Evolutionary conservation across 35 echinoderm and acorn worm species (phyloP), one percentile per base, ranked within the genome.

Genomic region (Apostichopus japonicus): DNA sequence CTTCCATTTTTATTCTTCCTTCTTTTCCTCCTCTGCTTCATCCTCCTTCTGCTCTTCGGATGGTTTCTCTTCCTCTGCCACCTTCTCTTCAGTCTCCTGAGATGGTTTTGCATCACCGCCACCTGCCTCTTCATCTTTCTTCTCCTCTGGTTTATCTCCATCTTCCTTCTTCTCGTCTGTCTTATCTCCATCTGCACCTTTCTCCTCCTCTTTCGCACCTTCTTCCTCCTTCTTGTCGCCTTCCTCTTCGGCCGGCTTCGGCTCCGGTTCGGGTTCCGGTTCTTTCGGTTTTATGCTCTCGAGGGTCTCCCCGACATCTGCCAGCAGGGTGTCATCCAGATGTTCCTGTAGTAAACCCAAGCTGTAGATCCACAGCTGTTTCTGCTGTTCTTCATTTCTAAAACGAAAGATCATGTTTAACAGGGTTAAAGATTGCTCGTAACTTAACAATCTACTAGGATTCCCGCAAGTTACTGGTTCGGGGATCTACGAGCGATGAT

Each of bases 361-460:
- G 91, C 91, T 92, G 91, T 92, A 92, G 25, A n/a, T 92, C 91
- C 91, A 92, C n/a, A 92, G 59, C 1, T 7, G 33, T 6, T 59
- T 71, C 79, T 92, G 91, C 33, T 92, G 83, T 23, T 83, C 91
- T 84, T 83, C 79, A 83, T 92, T 92, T 16, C 91, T 92, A 24
- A 24, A 55, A 67, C 54, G 24, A 72, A 51, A 72, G n/a, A 75
- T 44, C 33, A 44, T 3, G 2, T 44, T 44, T 44, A 0, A 44
- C 33, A 3, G 33, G 27, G 33, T 44, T 44, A 44, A 44, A 44
- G 33, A 44, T 44, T 3, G 33, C 33, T 44, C 33, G 4, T 44
- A 44, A 44, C 33, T 44, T 44, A 4, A 44, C 33, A 3, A 44
- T 44, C 33, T 44, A 44, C 33, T 44, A 1, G 33, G 33, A 44